A percentile compares a stretch with the other conserved stretches of the same genome.
These are phyloP conservation scores for Diacarnus erythraeanus DNA, from an alignment of 37 sponge, comb jelly and placozoan species.

Conservation along the genomic window DNA sequence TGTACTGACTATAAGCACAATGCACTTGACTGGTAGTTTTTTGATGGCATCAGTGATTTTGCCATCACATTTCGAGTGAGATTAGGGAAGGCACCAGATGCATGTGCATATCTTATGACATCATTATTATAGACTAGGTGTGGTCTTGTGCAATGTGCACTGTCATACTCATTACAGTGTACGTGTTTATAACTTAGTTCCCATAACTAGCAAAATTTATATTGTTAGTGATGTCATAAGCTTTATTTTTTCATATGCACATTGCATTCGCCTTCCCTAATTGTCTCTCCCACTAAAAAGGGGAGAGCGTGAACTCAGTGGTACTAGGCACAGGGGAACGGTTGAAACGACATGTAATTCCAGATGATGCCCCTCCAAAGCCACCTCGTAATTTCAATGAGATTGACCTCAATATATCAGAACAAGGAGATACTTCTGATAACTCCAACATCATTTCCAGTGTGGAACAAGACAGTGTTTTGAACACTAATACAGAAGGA, in stretches of 20 bases:
- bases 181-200: too few species aligned
- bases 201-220: not conserved
- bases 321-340: conserved; percentile 39
- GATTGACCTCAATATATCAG: not conserved
- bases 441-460: not conserved
- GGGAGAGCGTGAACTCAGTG: conserved; percentile 2
- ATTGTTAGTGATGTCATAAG: not conserved
- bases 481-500: not conserved
- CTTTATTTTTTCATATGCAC: not conserved
- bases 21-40: conserved; percentile 20
- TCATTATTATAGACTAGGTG: not conserved
- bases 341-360: conserved; percentile 2
- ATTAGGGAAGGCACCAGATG: too few species aligned
- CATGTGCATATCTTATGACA: too few species aligned
- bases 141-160: conserved; percentile 6
- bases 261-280: not conserved
- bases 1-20: not conserved
- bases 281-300: not conserved
- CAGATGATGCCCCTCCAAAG: conserved; percentile 19
- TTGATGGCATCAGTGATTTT: too few species aligned
- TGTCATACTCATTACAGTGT: not conserved
- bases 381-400: conserved; percentile 15
- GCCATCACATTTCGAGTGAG: too few species aligned
- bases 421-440: not conserved
- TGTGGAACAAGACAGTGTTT: not conserved